Evolutionary conservation across 2,888 invertebrate species (phyloP), one percentile per base, ranked within the genome.

Genomic region (Limnephilus auricula): DNA sequence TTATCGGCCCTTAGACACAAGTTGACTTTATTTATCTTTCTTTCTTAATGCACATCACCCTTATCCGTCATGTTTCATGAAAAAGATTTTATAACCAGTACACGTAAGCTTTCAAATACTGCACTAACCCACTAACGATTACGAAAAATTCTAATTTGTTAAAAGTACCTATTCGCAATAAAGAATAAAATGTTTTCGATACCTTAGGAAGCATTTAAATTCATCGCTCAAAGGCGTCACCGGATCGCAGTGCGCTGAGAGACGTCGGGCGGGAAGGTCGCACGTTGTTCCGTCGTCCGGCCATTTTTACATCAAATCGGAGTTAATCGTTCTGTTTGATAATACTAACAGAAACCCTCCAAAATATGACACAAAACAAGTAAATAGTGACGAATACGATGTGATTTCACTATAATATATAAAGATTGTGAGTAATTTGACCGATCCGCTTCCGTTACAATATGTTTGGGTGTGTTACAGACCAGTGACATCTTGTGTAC

Each of bases 381-480:
- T 79, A 37, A 85, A 13, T 79, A 40, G 78, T 79, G 65, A 40
- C 34, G 31, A 78, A 78, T 65, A 34, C 87, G 37, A 79, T 90
- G 83, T 90, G 45, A 90, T 79, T 83, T 65, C 18, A 13, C 18
- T 40, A 40, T 31, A 79, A 40, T 78, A 32, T 82, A 87, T 34
- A 13, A 90, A 80, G 65, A 34, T 34, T 32, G n/a, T 85, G 50
- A 15, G 45, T 32, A 85, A 78, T 40, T 50, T 84, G 85, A 87
- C 85, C 25, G 30, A 32, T 45, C 50, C 80, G n/a, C 32, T 34
- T 80, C 50, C 79, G 30, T 85, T 90, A 90, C 90, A 86, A 87
- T 90, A 92, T 92, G 92, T 92, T 91, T 89, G 92, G 92, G 92
- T 92, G 92, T 92, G 92, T 92, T 92, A 88, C 86, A 86, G 89